phyloP scores from a whole-genome alignment of 2,113 vertebrate species.

The Balaeniceps rex region DNA sequence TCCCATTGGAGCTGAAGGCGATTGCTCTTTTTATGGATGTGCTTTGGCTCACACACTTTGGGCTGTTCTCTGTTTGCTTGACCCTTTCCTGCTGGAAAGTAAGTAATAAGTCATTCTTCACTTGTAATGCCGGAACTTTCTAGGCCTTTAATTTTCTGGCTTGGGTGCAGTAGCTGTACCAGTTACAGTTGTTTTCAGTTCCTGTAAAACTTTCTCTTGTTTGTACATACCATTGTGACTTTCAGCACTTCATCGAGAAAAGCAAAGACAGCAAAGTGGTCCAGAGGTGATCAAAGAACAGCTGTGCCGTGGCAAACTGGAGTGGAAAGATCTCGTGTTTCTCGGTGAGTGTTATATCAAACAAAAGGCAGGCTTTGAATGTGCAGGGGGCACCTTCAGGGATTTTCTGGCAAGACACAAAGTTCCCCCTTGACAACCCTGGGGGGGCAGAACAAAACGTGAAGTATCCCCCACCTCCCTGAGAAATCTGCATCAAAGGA shows the following conservation, averaged over 20 bases:
- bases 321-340: not conserved
- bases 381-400: not conserved
- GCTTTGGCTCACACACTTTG: not conserved
- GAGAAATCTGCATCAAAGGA: not conserved
- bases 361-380: not conserved
- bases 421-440: not conserved
- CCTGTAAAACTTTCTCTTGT: not conserved
- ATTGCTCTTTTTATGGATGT: not conserved
- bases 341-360: not conserved
- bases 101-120: not conserved
- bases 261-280: not conserved
- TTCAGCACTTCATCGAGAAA: not conserved
- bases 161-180: not conserved
- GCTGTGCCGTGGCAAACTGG: not conserved
- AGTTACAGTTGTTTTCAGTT: not conserved
- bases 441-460: not conserved
- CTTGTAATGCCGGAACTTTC: not conserved
- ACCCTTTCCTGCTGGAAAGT: not conserved
- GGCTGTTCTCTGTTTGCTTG: not conserved
- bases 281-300: not conserved
- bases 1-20: not conserved
- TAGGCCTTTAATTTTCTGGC: not conserved
- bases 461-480: not conserved
- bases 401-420: not conserved
- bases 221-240: not conserved